A percentile compares a stretch with the other conserved stretches of the same genome.
Evolutionary conservation across 2,888 invertebrate genomes (phyloP).

Genomic region (Pemphredon lugubris): DNA sequence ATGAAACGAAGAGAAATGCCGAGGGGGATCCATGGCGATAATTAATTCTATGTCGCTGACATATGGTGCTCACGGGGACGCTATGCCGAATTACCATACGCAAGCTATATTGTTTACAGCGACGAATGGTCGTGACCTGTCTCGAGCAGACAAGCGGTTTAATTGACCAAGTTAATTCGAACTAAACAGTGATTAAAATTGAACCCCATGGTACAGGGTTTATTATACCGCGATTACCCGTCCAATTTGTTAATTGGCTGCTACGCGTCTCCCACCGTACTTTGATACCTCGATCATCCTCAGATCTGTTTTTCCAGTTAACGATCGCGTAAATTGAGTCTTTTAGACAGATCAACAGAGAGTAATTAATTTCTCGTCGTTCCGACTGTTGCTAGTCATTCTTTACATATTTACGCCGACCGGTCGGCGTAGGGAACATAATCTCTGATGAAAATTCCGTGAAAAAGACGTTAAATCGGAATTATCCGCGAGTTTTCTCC

Average conservation of each 20-base stretch:
- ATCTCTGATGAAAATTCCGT: no score
- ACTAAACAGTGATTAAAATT: slow-evolving; percentile 63
- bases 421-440: no score
- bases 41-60: slow-evolving; percentile 66
- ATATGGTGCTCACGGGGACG: slow-evolving; percentile 63
- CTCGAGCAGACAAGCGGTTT: slow-evolving; percentile 59
- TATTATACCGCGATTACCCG: slow-evolving; percentile 31
- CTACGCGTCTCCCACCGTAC: no score
- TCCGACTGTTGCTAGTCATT: no score
- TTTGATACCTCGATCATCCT: no score
- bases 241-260: slow-evolving; percentile 2
- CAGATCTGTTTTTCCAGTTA: no score
- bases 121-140: slow-evolving; percentile 56
- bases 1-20: slow-evolving; percentile 33
- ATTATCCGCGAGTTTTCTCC: no score
- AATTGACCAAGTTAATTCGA: slow-evolving; percentile 63
- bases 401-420: no score
- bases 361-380: no score
- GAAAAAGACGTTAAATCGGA: no score
- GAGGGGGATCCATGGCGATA: slow-evolving; percentile 53
- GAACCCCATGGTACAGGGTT: slow-evolving; percentile 17
- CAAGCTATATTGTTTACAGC: slow-evolving; percentile 58
- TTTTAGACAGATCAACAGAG: no score
- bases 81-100: slow-evolving; percentile 65
- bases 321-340: no score